These are phyloP conservation scores for Kryptopterus vitreolus DNA, from an alignment of 2,797 vertebrate genomes.

Conservation along the genomic window DNA sequence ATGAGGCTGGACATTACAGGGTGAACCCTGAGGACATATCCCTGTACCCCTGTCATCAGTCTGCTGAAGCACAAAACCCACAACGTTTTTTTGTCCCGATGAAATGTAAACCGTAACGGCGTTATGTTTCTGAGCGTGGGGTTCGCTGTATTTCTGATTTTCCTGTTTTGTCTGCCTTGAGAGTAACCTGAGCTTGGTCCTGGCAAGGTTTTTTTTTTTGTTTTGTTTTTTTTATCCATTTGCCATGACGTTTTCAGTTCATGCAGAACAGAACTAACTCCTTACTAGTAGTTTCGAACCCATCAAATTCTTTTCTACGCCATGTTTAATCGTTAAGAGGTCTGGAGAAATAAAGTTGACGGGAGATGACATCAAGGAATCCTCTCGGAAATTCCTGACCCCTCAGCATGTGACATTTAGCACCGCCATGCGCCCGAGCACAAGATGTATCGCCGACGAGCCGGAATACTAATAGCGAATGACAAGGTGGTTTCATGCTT, in stretches of 20 bases:
- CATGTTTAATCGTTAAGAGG: slow-evolving; percentile 50
- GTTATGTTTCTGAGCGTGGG: neutral
- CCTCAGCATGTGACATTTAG: slow-evolving; percentile 60
- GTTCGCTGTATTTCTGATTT: neutral
- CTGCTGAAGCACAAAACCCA: slow-evolving; percentile 22
- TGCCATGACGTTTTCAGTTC: slow-evolving; percentile 33
- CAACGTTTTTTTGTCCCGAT: neutral
- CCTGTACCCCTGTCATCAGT: slow-evolving; percentile 49
- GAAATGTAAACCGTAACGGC: neutral
- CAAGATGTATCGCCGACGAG: slow-evolving; percentile 65
- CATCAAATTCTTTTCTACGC: too few relatives aligned
- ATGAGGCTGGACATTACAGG: slow-evolving; percentile 72
- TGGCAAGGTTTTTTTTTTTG: neutral
- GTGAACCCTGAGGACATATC: slow-evolving; percentile 62
- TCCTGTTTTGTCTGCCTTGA: neutral
- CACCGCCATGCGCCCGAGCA: slow-evolving; percentile 64
- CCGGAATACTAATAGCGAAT: slow-evolving; percentile 77
- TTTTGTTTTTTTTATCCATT: neutral
- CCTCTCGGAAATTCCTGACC: slow-evolving; percentile 53
- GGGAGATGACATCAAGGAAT: slow-evolving; percentile 53
- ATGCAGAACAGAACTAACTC: neutral
- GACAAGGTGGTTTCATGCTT: slow-evolving; percentile 75
- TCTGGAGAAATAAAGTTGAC: slow-evolving; percentile 51
- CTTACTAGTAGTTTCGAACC: slow-evolving; percentile 11
- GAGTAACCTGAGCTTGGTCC: neutral